phyloP scores from a whole-genome alignment of 2,888 invertebrate species.

The Eumacrocentrus americanus region DNA sequence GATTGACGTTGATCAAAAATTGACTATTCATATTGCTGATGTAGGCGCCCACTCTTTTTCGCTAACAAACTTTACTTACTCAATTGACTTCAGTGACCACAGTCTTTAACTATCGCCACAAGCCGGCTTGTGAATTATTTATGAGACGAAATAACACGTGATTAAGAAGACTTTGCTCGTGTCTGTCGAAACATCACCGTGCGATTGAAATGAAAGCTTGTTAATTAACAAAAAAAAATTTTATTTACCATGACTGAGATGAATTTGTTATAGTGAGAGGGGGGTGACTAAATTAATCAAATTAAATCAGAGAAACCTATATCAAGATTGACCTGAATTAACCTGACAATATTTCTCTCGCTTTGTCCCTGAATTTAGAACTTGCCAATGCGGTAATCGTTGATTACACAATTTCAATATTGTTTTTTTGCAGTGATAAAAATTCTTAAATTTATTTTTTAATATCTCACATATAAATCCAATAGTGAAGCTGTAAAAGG shows the following conservation, averaged over 20 bases:
- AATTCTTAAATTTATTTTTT: neutral
- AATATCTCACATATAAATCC: too few species aligned
- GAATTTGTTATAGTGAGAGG: too few species aligned
- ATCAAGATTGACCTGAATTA: neutral
- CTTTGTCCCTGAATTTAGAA: neutral
- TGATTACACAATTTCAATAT: neutral
- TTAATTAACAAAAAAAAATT: neutral
- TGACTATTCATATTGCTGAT: neutral
- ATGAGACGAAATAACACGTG: neutral
- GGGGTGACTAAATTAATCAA: neutral
- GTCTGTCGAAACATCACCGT: neutral
- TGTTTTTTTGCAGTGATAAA: neutral
- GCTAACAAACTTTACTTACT: too few species aligned
- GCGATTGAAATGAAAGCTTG: neutral
- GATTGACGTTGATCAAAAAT: neutral
- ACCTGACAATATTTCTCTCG: neutral
- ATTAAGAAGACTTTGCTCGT: neutral
- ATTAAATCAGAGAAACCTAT: neutral
- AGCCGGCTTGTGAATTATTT: neutral
- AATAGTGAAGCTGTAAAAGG: too few species aligned
- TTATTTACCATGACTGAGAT: neutral
- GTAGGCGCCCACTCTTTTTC: neutral
- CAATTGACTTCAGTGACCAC: conserved; percentile 21
- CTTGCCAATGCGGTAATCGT: too few species aligned
- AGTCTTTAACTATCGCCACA: neutral